Evolutionary conservation across 2,797 vertebrate genomes (phyloP), one percentile per base, ranked within the genome.

Genomic region (Alosa sapidissima): DNA sequence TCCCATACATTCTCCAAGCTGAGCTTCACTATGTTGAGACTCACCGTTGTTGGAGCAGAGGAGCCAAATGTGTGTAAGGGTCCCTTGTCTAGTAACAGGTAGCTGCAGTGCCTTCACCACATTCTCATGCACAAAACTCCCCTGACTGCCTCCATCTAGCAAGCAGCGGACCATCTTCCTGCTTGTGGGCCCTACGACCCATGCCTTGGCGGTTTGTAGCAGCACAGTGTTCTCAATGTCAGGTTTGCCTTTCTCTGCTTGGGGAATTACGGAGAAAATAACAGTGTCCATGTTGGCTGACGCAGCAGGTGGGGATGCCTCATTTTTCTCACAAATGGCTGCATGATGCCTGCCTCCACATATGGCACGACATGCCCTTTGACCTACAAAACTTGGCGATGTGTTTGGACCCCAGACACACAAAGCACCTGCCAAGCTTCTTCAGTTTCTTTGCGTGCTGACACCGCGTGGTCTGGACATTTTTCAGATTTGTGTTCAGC

Each of bases 61-160:
- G 89, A 88, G 1, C 85, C 86, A 84, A 91, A 91, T 0, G 81
- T 85, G 45, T 91, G 81, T 36, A 2, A 90, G 14, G 5, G 55
- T 90, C 82, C 88, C 89, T 81, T 87, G 82, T 6, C 81, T 85
- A 3, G 88, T 16, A 14, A 87, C 55, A 83, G 89, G 89, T 55
- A 88, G 28, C 58, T 54, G 36, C 5, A 88, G 36, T 0, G 72
- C n/a, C 78, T 81, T 68, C 85, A 14, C 83, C 81, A 5, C 81
- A 7, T 1, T 51, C 14, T 86, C 10, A 6, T 84, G 72, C 52
- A 90, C 60, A 55, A 90, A 86, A 28, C 85, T 87, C 28, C 82
- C 78, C 55, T 91, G 87, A 28, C 89, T 90, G 5, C 83, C 88
- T 84, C 87, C 65, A 88, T 90, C 83, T 7, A 88, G 55, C 54